These are phyloP conservation scores for Parnassius mnemosyne DNA, from an alignment of 2,888 invertebrate species.

Conservation along the genomic window DNA sequence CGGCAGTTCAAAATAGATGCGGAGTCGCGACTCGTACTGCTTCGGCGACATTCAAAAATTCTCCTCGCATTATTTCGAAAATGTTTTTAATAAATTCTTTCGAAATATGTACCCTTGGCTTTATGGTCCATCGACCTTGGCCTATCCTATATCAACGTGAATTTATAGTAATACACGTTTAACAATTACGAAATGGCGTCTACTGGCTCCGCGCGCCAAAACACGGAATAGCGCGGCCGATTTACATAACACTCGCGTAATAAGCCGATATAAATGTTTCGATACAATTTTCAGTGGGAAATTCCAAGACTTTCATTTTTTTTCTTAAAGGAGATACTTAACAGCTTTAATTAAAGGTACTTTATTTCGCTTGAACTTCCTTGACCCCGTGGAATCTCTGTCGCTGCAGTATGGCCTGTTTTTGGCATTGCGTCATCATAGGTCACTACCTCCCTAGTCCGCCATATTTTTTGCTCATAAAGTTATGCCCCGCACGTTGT, in stretches of 20 bases:
- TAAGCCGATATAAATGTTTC: constrained; percentile 20
- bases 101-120: constrained; percentile 1
- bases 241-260: constrained; percentile 30
- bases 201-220: constrained; percentile 16
- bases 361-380: constrained; percentile 68
- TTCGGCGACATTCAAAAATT: constrained; percentile 54
- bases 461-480: constrained; percentile 74
- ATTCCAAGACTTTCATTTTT: constrained; percentile 24
- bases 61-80: constrained; percentile 39
- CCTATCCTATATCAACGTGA: constrained; percentile 8
- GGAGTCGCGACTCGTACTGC: constrained; percentile 48
- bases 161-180: constrained; percentile 4
- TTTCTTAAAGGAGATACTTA: constrained; percentile 11
- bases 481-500: constrained; percentile 68
- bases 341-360: constrained; percentile 28
- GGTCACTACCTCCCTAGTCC: constrained; percentile 73
- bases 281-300: constrained; percentile 30
- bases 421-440: constrained; percentile 77
- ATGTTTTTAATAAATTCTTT: neutral
- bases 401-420: constrained; percentile 66
- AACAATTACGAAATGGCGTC: constrained; percentile 16
- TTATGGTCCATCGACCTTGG: constrained; percentile 9
- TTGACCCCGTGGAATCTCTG: constrained; percentile 61
- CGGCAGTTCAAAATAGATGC: constrained; percentile 77
- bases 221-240: constrained; percentile 30